Conservation (phyloP, 1,140 invertebrate species). For the Nixonia krombeini region DNA sequence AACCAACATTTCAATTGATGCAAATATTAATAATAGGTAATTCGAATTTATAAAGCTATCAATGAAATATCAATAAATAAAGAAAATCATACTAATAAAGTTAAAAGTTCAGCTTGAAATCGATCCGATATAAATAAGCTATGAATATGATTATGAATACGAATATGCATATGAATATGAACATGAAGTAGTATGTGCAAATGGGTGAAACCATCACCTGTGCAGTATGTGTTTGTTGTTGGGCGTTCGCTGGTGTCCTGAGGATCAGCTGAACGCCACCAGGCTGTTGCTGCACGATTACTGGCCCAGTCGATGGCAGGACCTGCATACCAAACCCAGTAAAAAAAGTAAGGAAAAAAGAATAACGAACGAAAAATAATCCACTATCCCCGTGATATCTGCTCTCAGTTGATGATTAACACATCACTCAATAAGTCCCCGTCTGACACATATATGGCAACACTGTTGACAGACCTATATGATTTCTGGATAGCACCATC, state of each 20-base stretch:
- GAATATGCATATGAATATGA: too few relatives aligned
- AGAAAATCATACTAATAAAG: too few relatives aligned
- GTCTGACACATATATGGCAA: too few relatives aligned
- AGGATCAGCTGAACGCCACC: conserved; percentile 70
- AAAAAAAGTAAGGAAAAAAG: conserved; percentile 33
- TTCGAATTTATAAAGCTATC: too few relatives aligned
- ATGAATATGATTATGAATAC: too few relatives aligned
- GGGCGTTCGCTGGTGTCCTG: conserved; percentile 66
- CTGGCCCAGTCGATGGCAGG: conserved; percentile 67
- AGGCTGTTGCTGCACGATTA: conserved; percentile 70
- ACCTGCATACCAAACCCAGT: conserved; percentile 63
- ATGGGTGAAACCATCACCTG: conserved; percentile 70
- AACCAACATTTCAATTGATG: too few relatives aligned
- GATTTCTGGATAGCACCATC: conserved; percentile 3
- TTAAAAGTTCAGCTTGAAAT: too few relatives aligned
- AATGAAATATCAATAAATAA: too few relatives aligned
- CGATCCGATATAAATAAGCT: too few relatives aligned
- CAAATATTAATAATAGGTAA: too few relatives aligned
- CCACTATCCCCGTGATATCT: conserved; percentile 1
- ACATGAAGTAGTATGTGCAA: conserved; percentile 50
- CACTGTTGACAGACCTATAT: conserved; percentile 1
- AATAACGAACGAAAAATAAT: conserved; percentile 7
- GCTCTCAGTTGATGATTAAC: background rate
- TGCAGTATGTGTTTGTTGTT: conserved; percentile 71
- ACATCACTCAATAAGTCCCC: too few relatives aligned